Base-by-base conservation (phyloP, 2,888 invertebrate species). In the Eretmocerus hayati region DNA sequence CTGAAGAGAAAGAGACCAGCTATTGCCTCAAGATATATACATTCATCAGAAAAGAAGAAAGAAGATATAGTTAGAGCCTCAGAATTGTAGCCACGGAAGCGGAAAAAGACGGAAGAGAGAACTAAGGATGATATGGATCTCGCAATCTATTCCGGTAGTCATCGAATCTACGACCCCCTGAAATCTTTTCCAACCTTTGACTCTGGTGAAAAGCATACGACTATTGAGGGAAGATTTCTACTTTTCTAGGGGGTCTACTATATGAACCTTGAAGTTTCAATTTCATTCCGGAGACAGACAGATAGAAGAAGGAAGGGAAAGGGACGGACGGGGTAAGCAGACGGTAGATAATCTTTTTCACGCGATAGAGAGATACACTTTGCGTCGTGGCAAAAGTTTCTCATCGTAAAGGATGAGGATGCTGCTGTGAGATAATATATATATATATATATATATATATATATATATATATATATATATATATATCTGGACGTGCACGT, bases 131-230 rank as follows among this genome's bases (percentile, higher is more conserved):
- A 54, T 54, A 48, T 48, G 52, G 50, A 53, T 51, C 48, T 43
- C 16, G 46, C 55, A 53, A 55, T 53, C 51, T 50, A 53, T 50
- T 53, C 42, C 48, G 42, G 35, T 37, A 48, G 47, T 49, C 48
- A 52, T 51, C 49, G 52, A 53, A 50, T 52, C 44, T 52, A 56
- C 51, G 51, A 53, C 6, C 50, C 40, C 30, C 37, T 41, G 52
- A 56, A 53, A 53, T 50, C n/a, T n/a, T 43, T 50, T 48, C 30
- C 39, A 9, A 30, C 30, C 30, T 11, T 30, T 30, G 6, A 6
- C 30, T 11, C 30, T 30, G 30, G 11, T 23, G 22, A 39, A 33
- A 23, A 35, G 19, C 21, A n/a, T n/a, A n/a, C n/a, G n/a, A n/a
- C n/a, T n/a, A n/a, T n/a, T n/a, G n/a, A n/a, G n/a, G n/a, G n/a